Base-by-base conservation (phyloP, 2,113 vertebrate species). In the Macrotis lagotis region DNA sequence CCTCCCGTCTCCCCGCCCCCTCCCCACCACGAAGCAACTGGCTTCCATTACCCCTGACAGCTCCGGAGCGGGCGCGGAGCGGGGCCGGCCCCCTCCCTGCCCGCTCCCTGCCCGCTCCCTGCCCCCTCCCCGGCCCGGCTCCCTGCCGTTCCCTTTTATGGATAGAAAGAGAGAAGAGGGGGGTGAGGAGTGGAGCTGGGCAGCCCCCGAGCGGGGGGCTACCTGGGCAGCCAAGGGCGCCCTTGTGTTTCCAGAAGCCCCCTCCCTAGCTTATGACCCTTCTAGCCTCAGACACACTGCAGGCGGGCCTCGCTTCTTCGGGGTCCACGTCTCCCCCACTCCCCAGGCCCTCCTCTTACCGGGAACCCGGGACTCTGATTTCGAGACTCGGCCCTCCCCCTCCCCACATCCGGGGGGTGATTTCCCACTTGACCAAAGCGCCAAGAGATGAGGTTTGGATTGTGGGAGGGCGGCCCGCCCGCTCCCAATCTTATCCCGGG, bases 1-100 rank as follows among this genome's bases (percentile, higher is more conserved):
- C 48, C 97, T 96, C 96, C 96, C 95, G 91, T 91, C 93, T 94
- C 51, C 7, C 31, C 92, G 4, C 0, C 96, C 96, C 96, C 95
- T 93, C 94, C 91, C 94, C 52, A 92, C 95, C 95, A 50, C 96
- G 92, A 92, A 96, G 92, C 96, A 97, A 97, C 97, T 97, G 97
- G 97, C 96, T 97, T 96, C 95, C 96, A 97, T 97, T 97, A 97
- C 96, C 94, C 96, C 89, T 97, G 96, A 97, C 96, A 97, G 96
- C 93, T 96, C 94, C 94, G 91, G 89, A 96, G 93, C 55, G 52
- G 92, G 89, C 91, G 96, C 96, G 96, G 94, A 74, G 94, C 94
- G 95, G 95, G 26, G 31, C 37, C 28, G 6, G 3, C 44, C n/a
- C 44, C 8, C 8, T 0, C 28, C 3, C n/a, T n/a, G n/a, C n/a